Evolutionary conservation across 1,140 invertebrate species (phyloP).

Genomic region (Trissolcus basalis): DNA sequence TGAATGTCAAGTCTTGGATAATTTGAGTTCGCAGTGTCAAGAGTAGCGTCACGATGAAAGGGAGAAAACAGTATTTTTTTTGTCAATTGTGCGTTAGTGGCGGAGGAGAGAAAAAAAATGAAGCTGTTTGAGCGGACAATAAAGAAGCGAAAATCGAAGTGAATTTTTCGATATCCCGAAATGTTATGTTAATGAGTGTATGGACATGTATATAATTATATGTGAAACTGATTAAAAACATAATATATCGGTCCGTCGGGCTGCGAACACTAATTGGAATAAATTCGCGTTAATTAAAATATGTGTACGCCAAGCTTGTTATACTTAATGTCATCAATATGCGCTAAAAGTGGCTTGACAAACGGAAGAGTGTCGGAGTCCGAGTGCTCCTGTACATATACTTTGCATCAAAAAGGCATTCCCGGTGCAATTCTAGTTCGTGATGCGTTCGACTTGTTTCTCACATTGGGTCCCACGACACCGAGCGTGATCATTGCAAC

Average conservation of each 20-base stretch:
- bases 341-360: slow-evolving; percentile 47
- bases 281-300: slow-evolving; percentile 58
- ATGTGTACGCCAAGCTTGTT: slow-evolving; percentile 47
- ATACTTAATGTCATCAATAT: slow-evolving; percentile 45
- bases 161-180: background rate
- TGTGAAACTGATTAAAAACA: slow-evolving; percentile 46
- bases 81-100: too few species aligned
- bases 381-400: slow-evolving; percentile 40
- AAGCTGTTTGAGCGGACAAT: too few species aligned
- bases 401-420: slow-evolving; percentile 46
- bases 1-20: too few species aligned
- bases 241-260: slow-evolving; percentile 51
- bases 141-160: background rate
- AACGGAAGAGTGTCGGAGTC: slow-evolving; percentile 51
- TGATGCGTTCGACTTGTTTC: slow-evolving; percentile 24
- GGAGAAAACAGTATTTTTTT: too few species aligned
- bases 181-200: slow-evolving; percentile 42
- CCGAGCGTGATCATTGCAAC: slow-evolving; percentile 8
- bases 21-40: too few species aligned
- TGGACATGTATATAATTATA: slow-evolving; percentile 42
- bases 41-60: too few species aligned
- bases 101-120: too few species aligned
- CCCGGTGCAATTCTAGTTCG: slow-evolving; percentile 25
- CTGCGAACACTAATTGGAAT: slow-evolving; percentile 49
- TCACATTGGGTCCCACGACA: slow-evolving; percentile 23